These are phyloP conservation scores for Enteromius radiatus DNA, from an alignment of 2,797 vertebrate genomes.

Conservation along the genomic window DNA sequence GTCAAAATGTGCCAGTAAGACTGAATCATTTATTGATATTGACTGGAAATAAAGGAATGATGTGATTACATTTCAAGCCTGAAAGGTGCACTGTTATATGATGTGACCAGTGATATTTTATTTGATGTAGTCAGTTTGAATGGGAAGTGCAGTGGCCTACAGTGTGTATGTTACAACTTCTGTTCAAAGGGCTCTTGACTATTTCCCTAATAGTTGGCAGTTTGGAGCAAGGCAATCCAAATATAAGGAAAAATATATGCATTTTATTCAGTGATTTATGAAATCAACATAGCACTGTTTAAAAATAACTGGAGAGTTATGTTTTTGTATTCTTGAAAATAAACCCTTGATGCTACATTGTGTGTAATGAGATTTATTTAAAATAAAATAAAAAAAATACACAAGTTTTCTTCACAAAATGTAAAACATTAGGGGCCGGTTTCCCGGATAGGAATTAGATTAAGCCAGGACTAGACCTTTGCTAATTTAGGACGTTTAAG, in stretches of 20 bases:
- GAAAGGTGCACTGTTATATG: background rate
- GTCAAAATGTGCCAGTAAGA: slow-evolving; percentile 13
- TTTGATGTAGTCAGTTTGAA: background rate
- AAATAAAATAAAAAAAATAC: background rate
- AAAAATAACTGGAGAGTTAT: background rate
- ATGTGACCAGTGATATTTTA: background rate
- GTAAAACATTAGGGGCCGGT: background rate
- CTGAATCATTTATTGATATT: background rate
- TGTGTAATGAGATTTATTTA: background rate
- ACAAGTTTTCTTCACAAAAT: background rate
- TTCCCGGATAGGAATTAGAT: too few species aligned
- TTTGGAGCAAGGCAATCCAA: background rate
- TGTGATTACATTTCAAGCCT: slow-evolving; percentile 15
- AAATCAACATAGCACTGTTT: background rate
- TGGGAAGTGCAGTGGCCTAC: background rate
- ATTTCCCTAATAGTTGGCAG: background rate
- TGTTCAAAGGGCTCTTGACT: slow-evolving; percentile 7
- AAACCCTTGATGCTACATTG: background rate
- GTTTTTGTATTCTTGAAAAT: slow-evolving; percentile 23
- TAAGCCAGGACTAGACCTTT: too few species aligned
- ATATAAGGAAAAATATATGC: background rate
- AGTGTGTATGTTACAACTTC: background rate
- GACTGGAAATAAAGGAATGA: background rate
- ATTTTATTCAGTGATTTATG: background rate
- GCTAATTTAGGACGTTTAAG: too few species aligned